Percentiles rank a stretch among this genome's conserved stretches.
Evolutionary conservation across 1,140 invertebrate species (phyloP).

Genomic region (Microvelia longipes): DNA sequence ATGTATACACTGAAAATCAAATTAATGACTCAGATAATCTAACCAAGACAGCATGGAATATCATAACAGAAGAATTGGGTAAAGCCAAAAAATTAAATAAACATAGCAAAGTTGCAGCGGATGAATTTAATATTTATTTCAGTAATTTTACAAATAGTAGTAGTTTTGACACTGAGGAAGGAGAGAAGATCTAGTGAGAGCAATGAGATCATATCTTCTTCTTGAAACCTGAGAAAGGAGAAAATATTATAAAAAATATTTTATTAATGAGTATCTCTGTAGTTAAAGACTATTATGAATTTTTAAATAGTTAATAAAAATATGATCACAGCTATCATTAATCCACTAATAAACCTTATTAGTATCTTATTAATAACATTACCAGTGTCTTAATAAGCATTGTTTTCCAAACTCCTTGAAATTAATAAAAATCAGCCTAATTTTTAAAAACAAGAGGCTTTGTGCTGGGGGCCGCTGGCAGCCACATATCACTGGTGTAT

Average conservation of each 20-base stretch:
- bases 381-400: not conserved
- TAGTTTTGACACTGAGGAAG: not conserved
- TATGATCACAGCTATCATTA: not conserved
- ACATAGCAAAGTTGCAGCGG: not conserved
- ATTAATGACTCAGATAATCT: no score
- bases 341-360: not conserved
- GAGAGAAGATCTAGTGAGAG: not conserved
- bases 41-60: no score
- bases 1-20: no score
- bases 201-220: not conserved
- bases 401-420: not conserved
- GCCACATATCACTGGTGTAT: no score
- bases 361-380: no score
- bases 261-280: not conserved
- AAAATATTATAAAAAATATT: not conserved
- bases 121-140: not conserved
- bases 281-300: not conserved
- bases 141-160: not conserved
- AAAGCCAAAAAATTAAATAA: no score
- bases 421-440: not conserved
- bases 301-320: not conserved
- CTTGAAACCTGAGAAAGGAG: not conserved
- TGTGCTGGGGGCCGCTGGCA: no score
- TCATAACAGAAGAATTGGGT: no score
- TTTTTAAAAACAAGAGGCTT: constrained; percentile 6